These are phyloP conservation scores for Luscinia megarhynchos DNA, from an alignment of 2,797 vertebrate species.

Conservation along the genomic window DNA sequence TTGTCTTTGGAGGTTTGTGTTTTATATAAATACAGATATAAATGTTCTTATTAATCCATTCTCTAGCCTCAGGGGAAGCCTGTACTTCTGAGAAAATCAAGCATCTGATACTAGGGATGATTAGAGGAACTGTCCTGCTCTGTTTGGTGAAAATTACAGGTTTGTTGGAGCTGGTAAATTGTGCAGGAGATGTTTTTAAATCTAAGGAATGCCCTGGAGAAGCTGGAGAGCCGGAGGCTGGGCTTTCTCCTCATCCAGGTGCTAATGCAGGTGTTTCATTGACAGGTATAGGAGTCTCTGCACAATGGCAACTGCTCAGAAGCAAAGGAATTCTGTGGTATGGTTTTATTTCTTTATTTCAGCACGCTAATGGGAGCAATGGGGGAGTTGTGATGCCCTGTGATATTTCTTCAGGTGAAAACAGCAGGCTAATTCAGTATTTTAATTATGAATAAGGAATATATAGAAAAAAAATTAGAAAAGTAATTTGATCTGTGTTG, in stretches of 20 bases:
- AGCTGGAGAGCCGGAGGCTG: background rate
- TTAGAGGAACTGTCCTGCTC: background rate
- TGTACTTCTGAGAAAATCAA: too few relatives aligned
- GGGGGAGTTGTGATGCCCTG: background rate
- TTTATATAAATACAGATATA: background rate
- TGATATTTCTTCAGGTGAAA: background rate
- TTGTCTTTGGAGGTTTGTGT: background rate
- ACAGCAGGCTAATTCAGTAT: background rate
- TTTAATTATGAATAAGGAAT: background rate
- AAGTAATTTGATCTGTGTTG: background rate
- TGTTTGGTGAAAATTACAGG: background rate
- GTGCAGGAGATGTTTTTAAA: background rate
- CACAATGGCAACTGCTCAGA: slow-evolving; percentile 80
- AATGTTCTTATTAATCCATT: fast-evolving
- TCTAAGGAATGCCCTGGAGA: background rate
- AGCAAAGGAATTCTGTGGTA: slow-evolving; percentile 74
- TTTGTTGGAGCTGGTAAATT: background rate
- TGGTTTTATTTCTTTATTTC: background rate
- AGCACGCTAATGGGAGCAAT: fast-evolving
- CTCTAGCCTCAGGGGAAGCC: too few relatives aligned
- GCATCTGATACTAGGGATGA: too few relatives aligned
- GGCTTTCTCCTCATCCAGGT: background rate
- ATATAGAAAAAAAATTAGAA: background rate
- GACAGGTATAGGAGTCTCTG: background rate
- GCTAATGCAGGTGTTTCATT: background rate